phyloP scores from a whole-genome alignment of 1,140 invertebrate species.

The Drosophila pachea region DNA sequence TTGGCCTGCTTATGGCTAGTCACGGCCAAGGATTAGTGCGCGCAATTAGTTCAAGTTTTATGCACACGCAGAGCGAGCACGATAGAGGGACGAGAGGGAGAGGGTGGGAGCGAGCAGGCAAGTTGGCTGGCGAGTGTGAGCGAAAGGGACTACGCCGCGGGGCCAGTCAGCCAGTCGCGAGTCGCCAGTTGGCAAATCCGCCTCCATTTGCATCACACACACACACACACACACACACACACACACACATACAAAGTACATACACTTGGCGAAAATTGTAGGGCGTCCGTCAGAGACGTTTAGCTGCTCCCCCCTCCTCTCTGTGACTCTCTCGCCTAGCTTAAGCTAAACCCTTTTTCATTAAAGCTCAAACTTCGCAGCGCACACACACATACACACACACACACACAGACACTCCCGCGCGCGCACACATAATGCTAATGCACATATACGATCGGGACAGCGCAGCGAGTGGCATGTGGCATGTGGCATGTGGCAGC shows the following conservation, averaged over 20 bases:
- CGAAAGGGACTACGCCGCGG: too few relatives aligned
- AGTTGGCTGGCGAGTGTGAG: too few relatives aligned
- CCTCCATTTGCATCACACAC: constrained; percentile 49
- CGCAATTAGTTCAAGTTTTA: constrained; percentile 68
- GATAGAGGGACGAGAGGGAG: too few relatives aligned
- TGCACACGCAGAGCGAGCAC: neutral
- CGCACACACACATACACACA: neutral
- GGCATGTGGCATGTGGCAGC: constrained; percentile 29
- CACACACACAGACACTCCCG: constrained; percentile 23
- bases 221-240: neutral
- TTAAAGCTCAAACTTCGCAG: neutral
- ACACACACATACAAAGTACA: neutral
- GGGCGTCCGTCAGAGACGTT: too few relatives aligned
- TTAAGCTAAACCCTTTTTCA: too few relatives aligned
- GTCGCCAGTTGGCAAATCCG: constrained; percentile 25
- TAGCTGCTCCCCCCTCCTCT: too few relatives aligned
- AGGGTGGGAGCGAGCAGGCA: too few relatives aligned
- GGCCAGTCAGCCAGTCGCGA: neutral
- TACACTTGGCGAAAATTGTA: neutral
- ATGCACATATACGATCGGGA: constrained; percentile 41
- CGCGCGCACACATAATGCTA: too few relatives aligned
- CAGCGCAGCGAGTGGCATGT: neutral
- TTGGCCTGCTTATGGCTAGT: constrained; percentile 39
- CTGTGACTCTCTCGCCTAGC: too few relatives aligned
- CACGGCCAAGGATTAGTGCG: constrained; percentile 66